Evolutionary conservation across 2,797 vertebrate species (phyloP), one percentile per base, ranked within the genome.

Genomic region (Lindbergichthys nudifrons): DNA sequence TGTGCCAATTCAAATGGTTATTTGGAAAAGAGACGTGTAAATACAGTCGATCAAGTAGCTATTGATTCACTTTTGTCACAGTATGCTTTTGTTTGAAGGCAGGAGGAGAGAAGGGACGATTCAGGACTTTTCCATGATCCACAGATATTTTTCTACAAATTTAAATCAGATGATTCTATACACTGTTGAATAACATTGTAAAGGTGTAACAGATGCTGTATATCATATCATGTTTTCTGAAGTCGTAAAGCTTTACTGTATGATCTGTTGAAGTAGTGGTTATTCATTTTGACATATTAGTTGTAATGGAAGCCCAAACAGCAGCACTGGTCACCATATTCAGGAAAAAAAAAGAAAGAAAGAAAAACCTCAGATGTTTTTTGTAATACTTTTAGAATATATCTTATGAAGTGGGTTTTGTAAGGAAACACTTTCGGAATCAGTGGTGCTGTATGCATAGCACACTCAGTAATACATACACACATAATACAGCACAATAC

Each of bases 91-190:
- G 81, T 92, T 89, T 85, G 88, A 92, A 91, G 91, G 91, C 91
- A 92, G 88, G 90, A 93, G 88, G 81, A 91, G 89, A 90, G 91
- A 92, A 91, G 92, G 89, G 89, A 93, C 84, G 91, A 92, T 93
- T 94, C 90, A 92, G 92, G 91, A 95, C 89, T 91, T 93, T 92
- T 93, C 91, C 92, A 93, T 93, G 91, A 93, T 93, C 92, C 91
- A 93, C 91, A 93, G 92, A 92, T 95, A 94, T 94, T 94, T 94
- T 94, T 95, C 93, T 95, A 94, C 89, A 92, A 93, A 94, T 92
- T 90, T 92, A 92, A 94, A 93, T 94, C 92, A 93, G 92, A 95
- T 90, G 90, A 94, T 94, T 94, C 94, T 95, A 94, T 94, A 94
- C 92, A 92, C 92, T 94, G 93, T 94, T 91, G 90, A 92, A 91